These are phyloP conservation scores for Helleia helle DNA, from an alignment of 2,888 invertebrate species.

Conservation along the genomic window DNA sequence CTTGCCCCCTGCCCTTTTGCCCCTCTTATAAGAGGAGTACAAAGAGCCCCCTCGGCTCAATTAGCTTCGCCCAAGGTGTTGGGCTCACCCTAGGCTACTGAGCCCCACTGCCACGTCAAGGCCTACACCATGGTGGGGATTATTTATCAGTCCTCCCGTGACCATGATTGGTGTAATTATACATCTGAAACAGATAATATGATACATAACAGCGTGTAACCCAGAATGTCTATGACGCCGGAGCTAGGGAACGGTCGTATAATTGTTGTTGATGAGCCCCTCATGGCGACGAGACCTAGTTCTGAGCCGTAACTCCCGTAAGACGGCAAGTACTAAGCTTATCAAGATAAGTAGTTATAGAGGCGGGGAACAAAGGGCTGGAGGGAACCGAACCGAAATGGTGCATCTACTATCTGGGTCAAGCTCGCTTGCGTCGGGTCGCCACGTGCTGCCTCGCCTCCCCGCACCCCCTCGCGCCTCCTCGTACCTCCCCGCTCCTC, in stretches of 20 bases:
- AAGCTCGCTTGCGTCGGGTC: constrained; percentile 60
- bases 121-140: no score
- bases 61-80: no score
- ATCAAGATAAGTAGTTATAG: constrained; percentile 14
- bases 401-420: constrained; percentile 67
- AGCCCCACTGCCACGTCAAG: no score
- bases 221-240: no score
- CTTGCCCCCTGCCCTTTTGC: no score
- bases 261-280: not conserved
- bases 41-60: no score
- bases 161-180: no score
- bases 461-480: constrained; percentile 19
- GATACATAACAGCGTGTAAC: no score
- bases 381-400: constrained; percentile 59
- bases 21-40: no score
- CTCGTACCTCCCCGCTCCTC: constrained; percentile 27
- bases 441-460: constrained; percentile 49
- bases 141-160: no score
- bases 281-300: not conserved
- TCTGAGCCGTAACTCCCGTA: not conserved
- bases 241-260: not conserved
- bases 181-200: no score
- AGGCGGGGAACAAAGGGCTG: constrained; percentile 29
- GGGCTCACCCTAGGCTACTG: no score
- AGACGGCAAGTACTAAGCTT: not conserved